A percentile compares a stretch with the other conserved stretches of the same genome.
These are phyloP conservation scores for Theonella swinhoei DNA, from an alignment of 37 sponge, comb jelly and placozoan genomes.

Conservation along the genomic window DNA sequence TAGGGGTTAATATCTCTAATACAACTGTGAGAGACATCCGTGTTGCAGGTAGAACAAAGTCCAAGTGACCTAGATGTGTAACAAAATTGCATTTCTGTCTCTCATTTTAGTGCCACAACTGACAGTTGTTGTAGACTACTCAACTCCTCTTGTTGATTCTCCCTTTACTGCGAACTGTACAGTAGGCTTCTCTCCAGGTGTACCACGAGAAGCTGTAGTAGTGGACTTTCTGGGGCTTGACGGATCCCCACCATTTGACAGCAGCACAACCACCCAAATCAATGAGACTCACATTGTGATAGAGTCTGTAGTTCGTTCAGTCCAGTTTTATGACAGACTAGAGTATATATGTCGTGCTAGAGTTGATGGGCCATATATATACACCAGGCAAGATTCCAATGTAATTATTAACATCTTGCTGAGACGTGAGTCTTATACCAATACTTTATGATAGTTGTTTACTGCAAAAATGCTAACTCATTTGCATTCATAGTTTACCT, in stretches of 20 bases:
- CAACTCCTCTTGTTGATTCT: neutral
- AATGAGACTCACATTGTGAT: no score
- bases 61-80: no score
- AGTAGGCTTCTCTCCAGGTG: neutral
- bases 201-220: neutral
- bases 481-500: no score
- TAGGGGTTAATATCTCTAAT: neutral
- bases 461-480: no score
- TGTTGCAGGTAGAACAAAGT: neutral
- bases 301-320: neutral
- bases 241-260: neutral
- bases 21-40: neutral
- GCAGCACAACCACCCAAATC: neutral
- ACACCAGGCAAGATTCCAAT: no score
- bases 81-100: no score
- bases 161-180: neutral
- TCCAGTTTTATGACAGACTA: neutral
- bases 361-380: neutral
- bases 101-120: neutral
- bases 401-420: no score
- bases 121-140: neutral
- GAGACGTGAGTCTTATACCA: no score
- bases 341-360: neutral
- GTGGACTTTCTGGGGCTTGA: no score
- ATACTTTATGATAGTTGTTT: no score